Evolutionary conservation across 2,888 invertebrate species (phyloP).

Genomic region (Lamellibrachia columna): DNA sequence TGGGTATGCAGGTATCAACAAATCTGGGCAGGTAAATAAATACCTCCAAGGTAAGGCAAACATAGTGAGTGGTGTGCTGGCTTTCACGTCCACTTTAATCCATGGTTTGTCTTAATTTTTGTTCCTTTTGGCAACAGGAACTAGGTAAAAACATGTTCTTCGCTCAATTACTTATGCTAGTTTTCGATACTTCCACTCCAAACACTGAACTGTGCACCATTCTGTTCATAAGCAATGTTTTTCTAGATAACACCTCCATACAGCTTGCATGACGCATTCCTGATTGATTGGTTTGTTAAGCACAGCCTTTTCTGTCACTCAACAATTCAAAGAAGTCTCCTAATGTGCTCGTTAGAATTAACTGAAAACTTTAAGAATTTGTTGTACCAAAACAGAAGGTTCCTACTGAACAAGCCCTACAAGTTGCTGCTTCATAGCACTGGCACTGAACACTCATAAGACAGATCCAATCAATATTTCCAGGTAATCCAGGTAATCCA

Average conservation of each 20-base stretch:
- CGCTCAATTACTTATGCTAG: background rate
- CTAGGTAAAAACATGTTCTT: background rate
- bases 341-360: background rate
- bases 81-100: background rate
- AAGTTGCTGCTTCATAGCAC: background rate
- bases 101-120: background rate
- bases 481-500: background rate
- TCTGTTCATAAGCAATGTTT: background rate
- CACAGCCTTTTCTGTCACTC: background rate
- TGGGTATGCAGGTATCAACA: background rate
- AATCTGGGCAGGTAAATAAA: background rate
- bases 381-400: too few species aligned
- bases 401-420: background rate
- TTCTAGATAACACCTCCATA: background rate
- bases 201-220: background rate
- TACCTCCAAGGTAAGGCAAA: background rate
- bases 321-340: background rate
- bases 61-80: background rate
- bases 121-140: background rate
- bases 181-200: background rate
- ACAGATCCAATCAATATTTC: background rate
- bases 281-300: background rate
- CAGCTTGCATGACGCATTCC: background rate
- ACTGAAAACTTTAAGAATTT: background rate
- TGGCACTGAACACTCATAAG: background rate